Percentiles rank a stretch among this genome's conserved stretches.
Conservation (phyloP, 1,140 invertebrate genomes). For the Drosophila hydei region DNA sequence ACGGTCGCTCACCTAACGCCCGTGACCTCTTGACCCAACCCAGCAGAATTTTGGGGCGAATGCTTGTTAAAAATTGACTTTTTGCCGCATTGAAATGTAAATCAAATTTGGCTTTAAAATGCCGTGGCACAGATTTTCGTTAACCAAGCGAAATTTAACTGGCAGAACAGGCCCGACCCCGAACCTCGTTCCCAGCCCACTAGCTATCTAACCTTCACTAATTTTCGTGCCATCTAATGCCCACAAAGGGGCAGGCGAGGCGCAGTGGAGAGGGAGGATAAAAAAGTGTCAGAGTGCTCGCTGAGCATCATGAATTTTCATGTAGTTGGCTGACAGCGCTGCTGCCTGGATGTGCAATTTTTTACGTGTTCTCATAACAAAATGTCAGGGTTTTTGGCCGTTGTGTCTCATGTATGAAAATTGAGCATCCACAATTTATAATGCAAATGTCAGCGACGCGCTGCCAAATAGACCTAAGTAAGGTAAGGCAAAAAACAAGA, state of each 20-base stretch:
- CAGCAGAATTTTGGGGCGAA: neutral
- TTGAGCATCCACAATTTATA: conserved; percentile 77
- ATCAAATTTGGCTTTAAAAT: conserved; percentile 75
- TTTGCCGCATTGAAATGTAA: conserved; percentile 75
- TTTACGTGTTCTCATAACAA: conserved; percentile 80
- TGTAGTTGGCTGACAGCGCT: conserved; percentile 73
- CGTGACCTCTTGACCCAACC: conserved; percentile 21
- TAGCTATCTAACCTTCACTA: conserved; percentile 21
- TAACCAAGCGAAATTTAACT: conserved; percentile 54
- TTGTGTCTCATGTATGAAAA: conserved; percentile 58
- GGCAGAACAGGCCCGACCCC: conserved; percentile 15
- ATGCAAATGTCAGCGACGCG: conserved; percentile 70
- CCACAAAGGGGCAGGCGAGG: neutral
- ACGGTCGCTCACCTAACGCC: conserved; percentile 34
- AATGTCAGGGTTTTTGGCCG: conserved; percentile 60
- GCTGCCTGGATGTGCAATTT: conserved; percentile 79
- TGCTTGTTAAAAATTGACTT: conserved; percentile 58
- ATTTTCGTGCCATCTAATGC: conserved; percentile 36
- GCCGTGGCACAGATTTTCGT: conserved; percentile 59
- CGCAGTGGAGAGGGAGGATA: neutral
- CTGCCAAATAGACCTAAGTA: conserved; percentile 16
- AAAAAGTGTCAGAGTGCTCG: conserved; percentile 62
- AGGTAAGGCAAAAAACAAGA: too few species aligned
- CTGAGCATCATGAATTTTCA: conserved; percentile 76
- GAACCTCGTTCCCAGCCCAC: too few species aligned